Evolutionary conservation across 2,797 vertebrate species (phyloP), one percentile per base, ranked within the genome.

Genomic region (Echeneis naucrates): DNA sequence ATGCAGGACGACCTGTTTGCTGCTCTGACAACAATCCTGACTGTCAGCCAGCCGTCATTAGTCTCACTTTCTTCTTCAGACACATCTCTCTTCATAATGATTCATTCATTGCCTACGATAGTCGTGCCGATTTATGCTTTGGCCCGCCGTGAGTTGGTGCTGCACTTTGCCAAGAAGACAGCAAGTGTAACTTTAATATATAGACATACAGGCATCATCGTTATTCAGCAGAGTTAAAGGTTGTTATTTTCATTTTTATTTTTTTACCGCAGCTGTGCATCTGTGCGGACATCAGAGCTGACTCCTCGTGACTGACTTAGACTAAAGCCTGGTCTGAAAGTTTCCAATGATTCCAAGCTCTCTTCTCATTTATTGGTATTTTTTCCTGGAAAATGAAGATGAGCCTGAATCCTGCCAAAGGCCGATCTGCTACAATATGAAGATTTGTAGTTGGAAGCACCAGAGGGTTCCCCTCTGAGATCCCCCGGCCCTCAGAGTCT

Each of bases 61-160:
- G 74, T 80, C 84, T 56, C n/a, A n/a, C 65, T 66, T 68, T 44
- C 32, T 53, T 69, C 62, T 69, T 68, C 79, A 75, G 83, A 80
- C 77, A 24, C 73, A 68, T 83, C 59, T 73, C 70, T 84, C 77
- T 60, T 77, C 76, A 69, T 86, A 83, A 87, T 82, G 72, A 24
- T 66, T 82, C 76, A 59, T 84, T 89, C 68, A 85, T 90, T 84
- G 70, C 82, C 53, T 75, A 54, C 67, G 55, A 69, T 79, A 78
- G 73, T 4, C 44, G 62, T 33, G 58, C 70, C 86, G 81, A 88
- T 88, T 80, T 87, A 91, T 87, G 74, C 65, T 53, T 58, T 63
- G 87, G 73, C 82, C 70, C 7, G 6, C 56, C 63, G 47, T 5
- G 40, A 75, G 71, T 74, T 75, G 55, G 12, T 77, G 24, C 73